phyloP scores from a whole-genome alignment of 2,888 invertebrate species.

The Synanthedon tipuliformis region DNA sequence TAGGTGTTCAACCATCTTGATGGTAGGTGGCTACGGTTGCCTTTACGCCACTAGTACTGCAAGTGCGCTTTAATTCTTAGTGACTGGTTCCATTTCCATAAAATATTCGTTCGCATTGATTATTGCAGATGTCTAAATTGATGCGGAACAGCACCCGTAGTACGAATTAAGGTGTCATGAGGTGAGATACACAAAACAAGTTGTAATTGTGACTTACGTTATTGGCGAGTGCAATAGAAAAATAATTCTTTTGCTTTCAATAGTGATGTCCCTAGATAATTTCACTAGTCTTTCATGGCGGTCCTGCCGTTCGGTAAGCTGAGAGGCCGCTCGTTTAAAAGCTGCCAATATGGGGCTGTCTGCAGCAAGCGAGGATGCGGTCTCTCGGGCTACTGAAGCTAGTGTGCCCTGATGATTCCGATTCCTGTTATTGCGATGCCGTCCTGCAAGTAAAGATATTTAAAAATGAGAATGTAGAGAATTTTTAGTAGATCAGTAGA shows the following conservation, averaged over 20 bases:
- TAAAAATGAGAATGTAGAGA: not conserved
- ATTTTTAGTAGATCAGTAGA: not conserved
- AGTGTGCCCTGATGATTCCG: slow-evolving; percentile 31
- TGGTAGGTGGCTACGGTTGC: too few species aligned
- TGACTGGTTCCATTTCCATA: too few species aligned
- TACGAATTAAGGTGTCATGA: too few species aligned
- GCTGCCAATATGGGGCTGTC: slow-evolving; percentile 69
- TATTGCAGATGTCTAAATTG: too few species aligned
- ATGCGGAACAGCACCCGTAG: too few species aligned
- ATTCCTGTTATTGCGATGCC: slow-evolving; percentile 24
- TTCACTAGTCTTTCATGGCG: slow-evolving; percentile 86
- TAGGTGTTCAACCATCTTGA: too few species aligned
- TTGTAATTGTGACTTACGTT: slow-evolving; percentile 39
- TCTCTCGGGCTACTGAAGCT: slow-evolving; percentile 39
- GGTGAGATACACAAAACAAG: too few species aligned
- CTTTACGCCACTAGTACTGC: too few species aligned
- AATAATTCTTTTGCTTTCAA: slow-evolving; percentile 91
- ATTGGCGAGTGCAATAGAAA: slow-evolving; percentile 83
- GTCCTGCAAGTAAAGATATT: slow-evolving; percentile 17
- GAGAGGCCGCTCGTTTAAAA: slow-evolving; percentile 73
- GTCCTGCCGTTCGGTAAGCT: slow-evolving; percentile 84
- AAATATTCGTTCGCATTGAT: too few species aligned
- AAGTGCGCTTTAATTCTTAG: too few species aligned
- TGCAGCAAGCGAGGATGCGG: slow-evolving; percentile 30
- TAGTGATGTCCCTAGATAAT: slow-evolving; percentile 84